These are phyloP conservation scores for Meiosimyza platycephala DNA, from an alignment of 2,888 invertebrate species.

Conservation along the genomic window DNA sequence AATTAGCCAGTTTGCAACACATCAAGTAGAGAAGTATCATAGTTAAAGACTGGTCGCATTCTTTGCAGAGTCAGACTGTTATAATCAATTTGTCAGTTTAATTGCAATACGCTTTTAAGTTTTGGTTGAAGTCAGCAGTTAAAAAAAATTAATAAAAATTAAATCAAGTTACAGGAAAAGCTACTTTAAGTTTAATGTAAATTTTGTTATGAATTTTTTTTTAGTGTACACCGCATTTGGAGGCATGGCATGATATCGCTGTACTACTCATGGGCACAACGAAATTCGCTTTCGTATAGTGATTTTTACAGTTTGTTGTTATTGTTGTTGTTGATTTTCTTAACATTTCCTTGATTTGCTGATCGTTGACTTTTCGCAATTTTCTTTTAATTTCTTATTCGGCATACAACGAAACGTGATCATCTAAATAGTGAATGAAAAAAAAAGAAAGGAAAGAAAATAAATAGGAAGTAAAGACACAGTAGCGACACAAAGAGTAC, in stretches of 20 bases:
- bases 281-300: slow-evolving; percentile 33
- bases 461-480: not conserved
- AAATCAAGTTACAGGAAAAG: no score
- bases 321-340: not conserved
- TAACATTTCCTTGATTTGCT: slow-evolving; percentile 35
- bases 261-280: slow-evolving; percentile 18
- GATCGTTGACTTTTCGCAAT: slow-evolving; percentile 60
- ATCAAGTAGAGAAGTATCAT: no score
- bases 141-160: no score
- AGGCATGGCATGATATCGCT: slow-evolving; percentile 46
- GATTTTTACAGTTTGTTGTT: slow-evolving; percentile 19
- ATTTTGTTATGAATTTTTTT: no score
- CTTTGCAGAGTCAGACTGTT: no score
- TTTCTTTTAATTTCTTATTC: slow-evolving; percentile 48
- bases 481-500: not conserved
- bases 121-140: no score
- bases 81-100: no score
- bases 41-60: no score
- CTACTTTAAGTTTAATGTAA: no score
- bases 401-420: slow-evolving; percentile 6
- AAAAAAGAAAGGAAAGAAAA: not conserved
- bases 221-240: slow-evolving; percentile 21
- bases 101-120: no score
- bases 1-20: no score
- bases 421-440: not conserved